Conservation (phyloP, 2,797 vertebrate genomes). For the Pseudochaenichthys georgianus region DNA sequence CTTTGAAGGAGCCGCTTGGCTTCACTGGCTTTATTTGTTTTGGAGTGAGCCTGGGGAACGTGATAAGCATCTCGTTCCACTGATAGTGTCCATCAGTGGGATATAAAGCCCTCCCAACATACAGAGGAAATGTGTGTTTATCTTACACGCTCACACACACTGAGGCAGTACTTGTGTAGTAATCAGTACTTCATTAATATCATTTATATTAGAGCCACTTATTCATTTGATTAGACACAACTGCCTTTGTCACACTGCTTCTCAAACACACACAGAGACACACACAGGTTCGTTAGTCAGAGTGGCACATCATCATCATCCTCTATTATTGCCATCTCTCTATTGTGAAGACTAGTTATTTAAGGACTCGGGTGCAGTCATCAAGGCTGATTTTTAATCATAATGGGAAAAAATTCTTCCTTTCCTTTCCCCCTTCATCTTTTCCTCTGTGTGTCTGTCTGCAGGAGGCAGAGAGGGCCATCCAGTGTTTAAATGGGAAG, state of each 20-base stretch:
- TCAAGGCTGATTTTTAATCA: conserved; percentile 59
- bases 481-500: conserved; percentile 97
- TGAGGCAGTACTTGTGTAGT: neutral
- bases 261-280: conserved; percentile 21
- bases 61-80: conserved; percentile 79
- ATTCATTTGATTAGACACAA: conserved; percentile 54
- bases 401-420: conserved; percentile 18
- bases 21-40: conserved; percentile 67
- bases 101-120: conserved; percentile 76
- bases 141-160: conserved; percentile 53
- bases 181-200: conserved; percentile 61
- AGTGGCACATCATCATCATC: conserved; percentile 51
- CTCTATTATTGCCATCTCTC: conserved; percentile 59
- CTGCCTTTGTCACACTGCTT: conserved; percentile 36
- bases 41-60: conserved; percentile 60
- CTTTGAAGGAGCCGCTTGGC: conserved; percentile 20
- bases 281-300: conserved; percentile 28
- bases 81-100: conserved; percentile 77
- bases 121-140: conserved; percentile 81
- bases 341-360: conserved; percentile 66
- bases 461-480: conserved; percentile 97
- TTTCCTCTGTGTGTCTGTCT: conserved; percentile 21
- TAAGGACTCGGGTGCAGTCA: conserved; percentile 62
- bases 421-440: neutral
- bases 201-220: conserved; percentile 61